Conservation (phyloP, 2,888 invertebrate genomes). For the Caenorhabditis sulstoni region DNA sequence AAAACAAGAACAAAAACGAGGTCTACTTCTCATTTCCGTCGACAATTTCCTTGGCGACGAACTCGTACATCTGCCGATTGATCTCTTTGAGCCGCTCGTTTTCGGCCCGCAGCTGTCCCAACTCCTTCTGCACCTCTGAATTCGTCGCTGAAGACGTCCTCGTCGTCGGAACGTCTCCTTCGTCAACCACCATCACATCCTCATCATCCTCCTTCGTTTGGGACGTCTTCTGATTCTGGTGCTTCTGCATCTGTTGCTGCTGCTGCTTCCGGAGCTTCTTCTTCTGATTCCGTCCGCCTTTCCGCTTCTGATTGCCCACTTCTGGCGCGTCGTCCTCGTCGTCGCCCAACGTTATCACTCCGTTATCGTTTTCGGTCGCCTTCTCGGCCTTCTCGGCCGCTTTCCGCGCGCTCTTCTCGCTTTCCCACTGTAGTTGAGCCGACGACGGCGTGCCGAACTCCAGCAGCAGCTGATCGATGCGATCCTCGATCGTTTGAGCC, state of each 20-base stretch:
- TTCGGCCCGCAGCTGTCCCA: slow-evolving; percentile 55
- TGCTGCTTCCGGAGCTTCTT: slow-evolving; percentile 12
- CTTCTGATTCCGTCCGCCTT: slow-evolving; percentile 27
- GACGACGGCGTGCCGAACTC: slow-evolving; percentile 39
- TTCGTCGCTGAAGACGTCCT: neutral
- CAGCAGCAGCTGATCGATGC: slow-evolving; percentile 42
- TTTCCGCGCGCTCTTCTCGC: neutral
- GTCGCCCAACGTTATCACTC: slow-evolving; percentile 42
- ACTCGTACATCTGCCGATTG: slow-evolving; percentile 67
- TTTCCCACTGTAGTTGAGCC: slow-evolving; percentile 34
- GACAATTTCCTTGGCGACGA: slow-evolving; percentile 63
- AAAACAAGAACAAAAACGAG: neutral
- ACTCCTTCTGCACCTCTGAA: slow-evolving; percentile 17
- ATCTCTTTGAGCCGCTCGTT: slow-evolving; percentile 58
- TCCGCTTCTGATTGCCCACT: slow-evolving; percentile 25
- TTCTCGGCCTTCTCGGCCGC: slow-evolving; percentile 11
- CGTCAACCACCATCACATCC: slow-evolving; percentile 9
- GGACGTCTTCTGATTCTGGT: slow-evolving; percentile 3
- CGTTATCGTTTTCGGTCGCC: neutral
- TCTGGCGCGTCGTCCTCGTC: slow-evolving; percentile 52
- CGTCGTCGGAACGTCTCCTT: neutral
- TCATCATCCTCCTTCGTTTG: neutral
- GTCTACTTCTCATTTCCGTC: slow-evolving; percentile 10
- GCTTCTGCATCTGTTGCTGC: slow-evolving; percentile 15
- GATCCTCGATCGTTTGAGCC: slow-evolving; percentile 36